Percentiles rank a stretch among this genome's conserved stretches.
Conservation (phyloP, 2,797 vertebrate genomes). For the Danio jaintianensis region DNA sequence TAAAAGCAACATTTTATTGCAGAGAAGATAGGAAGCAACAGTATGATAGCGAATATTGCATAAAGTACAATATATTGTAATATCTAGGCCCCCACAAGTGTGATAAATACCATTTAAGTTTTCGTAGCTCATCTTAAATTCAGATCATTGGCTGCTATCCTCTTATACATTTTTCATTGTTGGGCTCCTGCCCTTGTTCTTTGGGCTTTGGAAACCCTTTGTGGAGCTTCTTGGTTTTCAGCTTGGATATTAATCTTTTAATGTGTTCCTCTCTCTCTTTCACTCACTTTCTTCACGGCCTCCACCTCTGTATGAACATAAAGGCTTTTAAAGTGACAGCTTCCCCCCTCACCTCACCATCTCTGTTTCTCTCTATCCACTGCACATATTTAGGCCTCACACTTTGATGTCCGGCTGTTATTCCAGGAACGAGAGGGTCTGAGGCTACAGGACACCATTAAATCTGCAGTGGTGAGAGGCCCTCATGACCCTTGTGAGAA, state of each 20-base stretch:
- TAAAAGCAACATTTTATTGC: not conserved
- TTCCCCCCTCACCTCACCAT: constrained; percentile 41
- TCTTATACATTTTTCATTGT: constrained; percentile 46
- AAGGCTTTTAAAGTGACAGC: constrained; percentile 65
- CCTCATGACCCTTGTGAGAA: constrained; percentile 56
- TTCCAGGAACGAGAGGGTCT: constrained; percentile 73
- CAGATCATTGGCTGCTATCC: constrained; percentile 16
- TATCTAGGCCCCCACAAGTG: not conserved
- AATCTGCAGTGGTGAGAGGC: constrained; percentile 71
- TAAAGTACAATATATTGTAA: not conserved
- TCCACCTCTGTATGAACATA: constrained; percentile 64
- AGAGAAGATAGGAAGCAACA: not conserved
- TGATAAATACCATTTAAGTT: not conserved
- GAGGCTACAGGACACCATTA: constrained; percentile 73
- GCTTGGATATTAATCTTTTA: constrained; percentile 41
- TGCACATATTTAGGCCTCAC: constrained; percentile 43
- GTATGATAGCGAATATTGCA: not conserved
- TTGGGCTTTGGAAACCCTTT: constrained; percentile 31
- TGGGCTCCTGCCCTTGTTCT: constrained; percentile 28
- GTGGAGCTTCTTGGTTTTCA: constrained; percentile 38
- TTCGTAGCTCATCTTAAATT: constrained; percentile 32
- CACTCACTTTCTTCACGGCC: constrained; percentile 22
- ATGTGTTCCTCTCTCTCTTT: constrained; percentile 29
- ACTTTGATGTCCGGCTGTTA: constrained; percentile 72
- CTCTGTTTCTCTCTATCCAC: constrained; percentile 68